phyloP scores from a whole-genome alignment of 2,797 vertebrate genomes.

The Moxostoma hubbsi region DNA sequence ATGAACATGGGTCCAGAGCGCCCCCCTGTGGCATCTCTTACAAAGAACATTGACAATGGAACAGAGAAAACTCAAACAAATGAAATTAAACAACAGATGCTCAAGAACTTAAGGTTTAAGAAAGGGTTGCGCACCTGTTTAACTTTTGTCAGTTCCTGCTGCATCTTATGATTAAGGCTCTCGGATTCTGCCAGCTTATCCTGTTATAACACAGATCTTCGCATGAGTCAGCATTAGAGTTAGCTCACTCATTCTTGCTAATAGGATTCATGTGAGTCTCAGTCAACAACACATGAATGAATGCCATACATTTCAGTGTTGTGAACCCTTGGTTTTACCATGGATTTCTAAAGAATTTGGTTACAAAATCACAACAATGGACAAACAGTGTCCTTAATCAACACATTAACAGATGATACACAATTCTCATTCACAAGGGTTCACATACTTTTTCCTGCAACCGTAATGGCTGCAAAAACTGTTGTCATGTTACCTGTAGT shows the following conservation, averaged over 20 bases:
- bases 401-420: too few relatives aligned
- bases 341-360: too few relatives aligned
- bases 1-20: constrained; percentile 41
- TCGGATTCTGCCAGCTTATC: constrained; percentile 85
- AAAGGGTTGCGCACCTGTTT: constrained; percentile 80
- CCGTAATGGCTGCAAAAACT: background rate
- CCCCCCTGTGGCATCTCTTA: constrained; percentile 52
- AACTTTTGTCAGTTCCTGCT: constrained; percentile 83
- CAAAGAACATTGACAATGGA: background rate
- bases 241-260: constrained; percentile 18
- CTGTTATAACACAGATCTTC: constrained; percentile 67
- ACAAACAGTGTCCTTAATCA: too few relatives aligned
- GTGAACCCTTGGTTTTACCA: too few relatives aligned
- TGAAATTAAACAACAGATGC: background rate
- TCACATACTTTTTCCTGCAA: too few relatives aligned
- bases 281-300: constrained; percentile 22
- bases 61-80: background rate
- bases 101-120: background rate
- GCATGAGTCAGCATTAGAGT: constrained; percentile 28
- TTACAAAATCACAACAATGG: too few relatives aligned
- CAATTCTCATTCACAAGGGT: too few relatives aligned
- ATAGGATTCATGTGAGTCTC: constrained; percentile 21
- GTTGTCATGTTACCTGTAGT: constrained; percentile 82
- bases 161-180: constrained; percentile 78
- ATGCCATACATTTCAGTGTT: constrained; percentile 8